Evolutionary conservation across 1,140 invertebrate genomes (phyloP), one percentile per base, ranked within the genome.

Genomic region (Nasonia giraulti): DNA sequence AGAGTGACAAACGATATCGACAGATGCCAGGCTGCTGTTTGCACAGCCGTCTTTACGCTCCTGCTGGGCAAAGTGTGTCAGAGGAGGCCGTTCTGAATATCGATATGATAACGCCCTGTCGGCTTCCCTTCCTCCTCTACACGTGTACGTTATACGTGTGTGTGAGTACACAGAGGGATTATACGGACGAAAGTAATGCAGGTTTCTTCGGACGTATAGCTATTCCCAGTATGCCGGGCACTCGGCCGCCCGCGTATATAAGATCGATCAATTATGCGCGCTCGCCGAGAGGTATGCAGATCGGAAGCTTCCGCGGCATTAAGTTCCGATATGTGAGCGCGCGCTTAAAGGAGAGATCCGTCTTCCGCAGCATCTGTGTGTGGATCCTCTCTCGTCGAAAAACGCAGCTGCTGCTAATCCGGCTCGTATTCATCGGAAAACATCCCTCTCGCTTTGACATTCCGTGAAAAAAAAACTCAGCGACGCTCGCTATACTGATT

Each of bases 1-100:
- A 62, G 55, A 62, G 20, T 62, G 55, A 62, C 55, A 62, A 62
- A 62, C 55, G 55, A 62, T 62, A 62, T 62, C 55, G 55, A 62
- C 55, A 62, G 55, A 62, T 62, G 55, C 55, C 55, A 62, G 55
- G 55, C 5, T 5, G 55, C 55, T 62, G 55, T 62, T 62, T 62
- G 55, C 55, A 17, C 17, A 62, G 55, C 55, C 55, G 55, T 62
- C 55, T 62, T 62, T 62, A 17, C 20, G 20, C 55, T 62, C 55
- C 50, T 55, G 27, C 14, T 62, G 17, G 55, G 55, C 55, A 62
- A 62, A 62, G 55, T 62, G 55, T 62, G 55, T 62, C 55, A 62
- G 17, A 62, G 55, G 20, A 62, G 55, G 55, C 55, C 55, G 20
- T 62, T 62, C 17, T 62, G 55, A 62, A 62, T 62, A 62, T 62